Conservation (phyloP, 2,113 vertebrate species). For the Aspidoscelis tigris region DNA sequence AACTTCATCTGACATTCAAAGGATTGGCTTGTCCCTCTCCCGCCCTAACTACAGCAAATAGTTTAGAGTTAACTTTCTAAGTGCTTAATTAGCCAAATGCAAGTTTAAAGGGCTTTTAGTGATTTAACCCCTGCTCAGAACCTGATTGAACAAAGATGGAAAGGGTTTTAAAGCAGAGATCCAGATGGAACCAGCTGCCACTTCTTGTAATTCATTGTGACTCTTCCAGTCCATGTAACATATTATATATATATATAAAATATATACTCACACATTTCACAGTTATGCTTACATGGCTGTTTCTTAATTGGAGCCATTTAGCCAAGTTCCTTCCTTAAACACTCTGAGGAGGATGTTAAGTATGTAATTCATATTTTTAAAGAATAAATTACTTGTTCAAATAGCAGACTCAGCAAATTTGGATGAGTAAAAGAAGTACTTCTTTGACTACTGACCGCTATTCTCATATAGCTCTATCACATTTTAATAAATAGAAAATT, state of each 20-base stretch:
- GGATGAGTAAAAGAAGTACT: constrained; percentile 36
- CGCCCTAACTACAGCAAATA: not conserved
- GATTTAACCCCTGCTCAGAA: not conserved
- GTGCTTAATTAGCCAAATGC: constrained; percentile 26
- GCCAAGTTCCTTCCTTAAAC: constrained; percentile 27
- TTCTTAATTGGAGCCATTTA: constrained; percentile 29
- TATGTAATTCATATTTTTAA: constrained; percentile 31
- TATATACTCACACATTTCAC: not conserved
- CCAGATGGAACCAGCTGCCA: constrained; percentile 10
- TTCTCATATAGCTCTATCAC: constrained; percentile 14
- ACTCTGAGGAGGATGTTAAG: constrained; percentile 27
- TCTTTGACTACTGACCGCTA: constrained; percentile 2
- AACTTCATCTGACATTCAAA: not conserved
- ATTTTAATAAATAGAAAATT: constrained; percentile 8
- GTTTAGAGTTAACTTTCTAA: constrained; percentile 34
- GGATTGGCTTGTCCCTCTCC: not conserved
- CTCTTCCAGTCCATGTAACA: constrained; percentile 13
- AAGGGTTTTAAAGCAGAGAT: constrained; percentile 5
- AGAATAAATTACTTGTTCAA: constrained; percentile 26
- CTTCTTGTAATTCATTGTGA: constrained; percentile 32
- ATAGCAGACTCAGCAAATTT: constrained; percentile 25
- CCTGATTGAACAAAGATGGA: not conserved
- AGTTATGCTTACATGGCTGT: not conserved
- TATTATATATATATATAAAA: not conserved
- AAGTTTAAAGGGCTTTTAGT: not conserved